Percentiles rank a stretch among this genome's conserved stretches.
Conservation (phyloP, 2,888 invertebrate genomes). For the Alloscopus bannaensis region DNA sequence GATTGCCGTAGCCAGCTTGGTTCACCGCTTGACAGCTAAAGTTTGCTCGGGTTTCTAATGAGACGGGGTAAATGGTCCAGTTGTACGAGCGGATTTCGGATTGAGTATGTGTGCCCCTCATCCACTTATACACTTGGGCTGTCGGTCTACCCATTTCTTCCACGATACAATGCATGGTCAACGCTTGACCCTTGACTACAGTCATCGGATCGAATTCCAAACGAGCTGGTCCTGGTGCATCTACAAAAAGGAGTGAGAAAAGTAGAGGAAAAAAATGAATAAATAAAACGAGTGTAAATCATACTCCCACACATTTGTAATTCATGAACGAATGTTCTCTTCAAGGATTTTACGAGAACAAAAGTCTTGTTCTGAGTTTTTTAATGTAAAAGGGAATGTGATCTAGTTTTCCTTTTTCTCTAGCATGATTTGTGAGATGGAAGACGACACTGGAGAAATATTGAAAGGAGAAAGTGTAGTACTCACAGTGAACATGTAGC, state of each 20-base stretch:
- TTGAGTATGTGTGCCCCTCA: conserved; percentile 85
- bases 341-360: neutral
- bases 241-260: conserved; percentile 77
- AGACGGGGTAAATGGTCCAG: conserved; percentile 89
- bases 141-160: conserved; percentile 88
- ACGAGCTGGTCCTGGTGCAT: conserved; percentile 90
- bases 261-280: conserved; percentile 41
- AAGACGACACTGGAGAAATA: neutral
- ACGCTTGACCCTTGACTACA: conserved; percentile 88
- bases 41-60: conserved; percentile 89
- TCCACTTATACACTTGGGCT: conserved; percentile 83
- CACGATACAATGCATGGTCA: conserved; percentile 90
- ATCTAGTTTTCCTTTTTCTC: neutral
- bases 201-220: conserved; percentile 84
- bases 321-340: conserved; percentile 44
- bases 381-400: too few relatives aligned
- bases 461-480: conserved; percentile 1
- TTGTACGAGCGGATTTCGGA: conserved; percentile 85
- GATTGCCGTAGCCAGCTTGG: conserved; percentile 86
- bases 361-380: neutral
- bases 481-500: conserved; percentile 87
- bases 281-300: conserved; percentile 52
- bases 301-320: conserved; percentile 23
- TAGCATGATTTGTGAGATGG: neutral
- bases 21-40: conserved; percentile 92